These are phyloP conservation scores for Rhinella marina DNA, from an alignment of 2,797 vertebrate genomes.

Conservation along the genomic window DNA sequence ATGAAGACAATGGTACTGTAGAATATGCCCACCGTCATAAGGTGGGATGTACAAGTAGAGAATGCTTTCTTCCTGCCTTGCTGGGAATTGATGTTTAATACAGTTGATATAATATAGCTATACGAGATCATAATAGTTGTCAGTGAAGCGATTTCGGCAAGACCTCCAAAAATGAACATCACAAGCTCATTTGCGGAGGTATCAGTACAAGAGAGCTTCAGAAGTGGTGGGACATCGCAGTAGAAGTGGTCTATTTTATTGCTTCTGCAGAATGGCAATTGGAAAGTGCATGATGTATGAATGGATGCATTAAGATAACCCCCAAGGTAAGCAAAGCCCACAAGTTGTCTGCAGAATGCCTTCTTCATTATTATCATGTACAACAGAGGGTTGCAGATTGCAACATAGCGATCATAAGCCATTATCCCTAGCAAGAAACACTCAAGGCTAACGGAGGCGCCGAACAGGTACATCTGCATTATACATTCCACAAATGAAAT, in stretches of 20 bases:
- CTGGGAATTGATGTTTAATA: conserved; percentile 36
- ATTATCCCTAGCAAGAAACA: conserved; percentile 55
- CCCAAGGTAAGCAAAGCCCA: conserved; percentile 42
- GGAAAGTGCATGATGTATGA: conserved; percentile 56
- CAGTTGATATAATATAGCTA: conserved; percentile 50
- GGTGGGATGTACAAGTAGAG: conserved; percentile 54
- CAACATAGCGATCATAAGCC: conserved; percentile 57
- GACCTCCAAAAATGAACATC: conserved; percentile 59
- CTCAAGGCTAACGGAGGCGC: conserved; percentile 52
- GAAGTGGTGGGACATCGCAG: conserved; percentile 54
- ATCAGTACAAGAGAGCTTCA: conserved; percentile 50
- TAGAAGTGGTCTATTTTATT: conserved; percentile 56
- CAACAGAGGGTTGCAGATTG: conserved; percentile 51
- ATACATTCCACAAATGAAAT: conserved; percentile 47
- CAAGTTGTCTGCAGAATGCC: conserved; percentile 21
- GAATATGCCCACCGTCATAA: conserved; percentile 48
- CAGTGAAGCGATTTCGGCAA: conserved; percentile 51
- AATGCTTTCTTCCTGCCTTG: conserved; percentile 54
- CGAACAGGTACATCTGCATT: conserved; percentile 55
- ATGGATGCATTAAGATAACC: conserved; percentile 52
- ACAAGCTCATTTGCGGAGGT: conserved; percentile 52
- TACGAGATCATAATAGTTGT: conserved; percentile 49
- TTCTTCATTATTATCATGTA: conserved; percentile 48
- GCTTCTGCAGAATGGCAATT: conserved; percentile 50
- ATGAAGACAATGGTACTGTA: conserved; percentile 59